Evolutionary conservation across 2,888 invertebrate genomes (phyloP).

Genomic region (Eulithis testata): DNA sequence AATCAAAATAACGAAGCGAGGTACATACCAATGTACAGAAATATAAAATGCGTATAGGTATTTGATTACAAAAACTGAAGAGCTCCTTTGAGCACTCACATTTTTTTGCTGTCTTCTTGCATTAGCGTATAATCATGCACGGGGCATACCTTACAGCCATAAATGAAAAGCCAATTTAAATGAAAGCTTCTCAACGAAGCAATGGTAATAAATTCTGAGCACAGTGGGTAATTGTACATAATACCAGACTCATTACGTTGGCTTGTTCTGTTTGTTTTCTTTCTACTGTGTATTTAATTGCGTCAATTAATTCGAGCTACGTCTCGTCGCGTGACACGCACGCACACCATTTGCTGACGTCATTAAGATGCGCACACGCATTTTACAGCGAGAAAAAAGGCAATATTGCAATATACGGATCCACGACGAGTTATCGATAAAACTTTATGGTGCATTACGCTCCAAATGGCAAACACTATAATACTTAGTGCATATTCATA

Average conservation of each 20-base stretch:
- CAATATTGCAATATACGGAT: constrained; percentile 58
- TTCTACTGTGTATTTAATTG: constrained; percentile 75
- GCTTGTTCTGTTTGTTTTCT: constrained; percentile 76
- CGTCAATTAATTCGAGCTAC: constrained; percentile 77
- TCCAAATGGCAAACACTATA: constrained; percentile 54
- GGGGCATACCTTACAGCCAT: constrained; percentile 27
- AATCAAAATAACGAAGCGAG: no score
- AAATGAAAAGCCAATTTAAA: constrained; percentile 53
- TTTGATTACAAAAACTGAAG: constrained; percentile 7
- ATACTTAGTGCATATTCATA: constrained; percentile 30
- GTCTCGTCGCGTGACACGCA: constrained; percentile 67
- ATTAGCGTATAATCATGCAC: constrained; percentile 24
- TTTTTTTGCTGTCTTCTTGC: constrained; percentile 17
- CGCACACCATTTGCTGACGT: constrained; percentile 60
- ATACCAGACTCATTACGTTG: constrained; percentile 67
- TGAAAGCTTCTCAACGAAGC: constrained; percentile 50
- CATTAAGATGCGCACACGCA: constrained; percentile 73
- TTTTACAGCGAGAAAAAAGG: constrained; percentile 63
- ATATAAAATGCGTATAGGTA: constrained; percentile 4
- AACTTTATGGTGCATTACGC: constrained; percentile 59
- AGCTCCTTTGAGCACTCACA: constrained; percentile 9
- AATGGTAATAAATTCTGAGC: constrained; percentile 58
- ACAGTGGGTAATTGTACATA: constrained; percentile 68
- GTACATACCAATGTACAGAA: neutral
- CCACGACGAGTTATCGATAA: constrained; percentile 62